phyloP scores from a whole-genome alignment of 35 echinoderm and acorn worm species.

The Heliocidaris erythrogramma region DNA sequence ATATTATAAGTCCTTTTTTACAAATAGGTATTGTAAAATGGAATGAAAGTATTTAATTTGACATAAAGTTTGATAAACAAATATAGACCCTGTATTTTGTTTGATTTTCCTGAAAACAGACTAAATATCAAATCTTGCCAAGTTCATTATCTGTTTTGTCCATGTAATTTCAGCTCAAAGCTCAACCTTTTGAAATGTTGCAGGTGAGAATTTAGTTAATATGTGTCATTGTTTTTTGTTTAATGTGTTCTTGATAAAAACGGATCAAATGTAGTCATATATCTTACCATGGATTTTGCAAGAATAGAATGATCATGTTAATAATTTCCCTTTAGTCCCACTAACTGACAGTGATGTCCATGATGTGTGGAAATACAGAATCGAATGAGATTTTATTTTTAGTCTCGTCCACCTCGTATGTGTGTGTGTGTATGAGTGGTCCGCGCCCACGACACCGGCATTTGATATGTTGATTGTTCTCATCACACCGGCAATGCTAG shows the following conservation, averaged over 20 bases:
- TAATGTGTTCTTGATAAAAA: neutral
- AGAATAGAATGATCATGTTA: too few species aligned
- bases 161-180: too few species aligned
- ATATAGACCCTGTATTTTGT: neutral
- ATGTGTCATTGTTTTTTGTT: neutral
- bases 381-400: too few species aligned
- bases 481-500: too few species aligned
- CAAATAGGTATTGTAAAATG: too few species aligned
- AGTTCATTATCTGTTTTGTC: too few species aligned
- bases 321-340: neutral
- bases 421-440: too few species aligned
- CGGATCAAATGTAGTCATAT: neutral
- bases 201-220: neutral
- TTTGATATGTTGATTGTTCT: too few species aligned
- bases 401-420: too few species aligned
- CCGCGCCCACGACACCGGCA: too few species aligned
- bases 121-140: neutral
- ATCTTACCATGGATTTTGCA: too few species aligned
- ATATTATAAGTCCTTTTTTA: neutral
- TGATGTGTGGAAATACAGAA: neutral
- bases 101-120: neutral
- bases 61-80: neutral
- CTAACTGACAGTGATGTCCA: neutral
- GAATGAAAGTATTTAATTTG: too few species aligned
- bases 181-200: neutral